phyloP scores from a whole-genome alignment of 2,888 invertebrate species.

The Plebejus argus region DNA sequence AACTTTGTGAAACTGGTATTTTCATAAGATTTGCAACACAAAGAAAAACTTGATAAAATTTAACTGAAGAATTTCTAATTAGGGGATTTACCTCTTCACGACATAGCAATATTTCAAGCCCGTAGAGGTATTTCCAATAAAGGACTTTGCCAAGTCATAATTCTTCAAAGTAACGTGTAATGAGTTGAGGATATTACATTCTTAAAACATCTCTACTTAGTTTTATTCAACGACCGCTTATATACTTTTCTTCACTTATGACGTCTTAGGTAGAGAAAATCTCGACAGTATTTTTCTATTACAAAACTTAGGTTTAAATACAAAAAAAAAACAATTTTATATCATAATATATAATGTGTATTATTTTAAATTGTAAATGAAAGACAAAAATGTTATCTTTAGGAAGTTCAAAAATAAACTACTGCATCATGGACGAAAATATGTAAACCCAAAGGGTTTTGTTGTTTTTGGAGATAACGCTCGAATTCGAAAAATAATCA shows the following conservation, averaged over 20 bases:
- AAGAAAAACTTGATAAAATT: conserved; percentile 79
- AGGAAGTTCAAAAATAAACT: no score
- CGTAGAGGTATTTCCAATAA: conserved; percentile 81
- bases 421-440: no score
- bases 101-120: conserved; percentile 80
- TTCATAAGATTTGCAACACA: conserved; percentile 75
- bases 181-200: conserved; percentile 79
- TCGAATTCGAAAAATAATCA: neutral
- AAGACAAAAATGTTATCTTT: no score
- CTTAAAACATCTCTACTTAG: conserved; percentile 64
- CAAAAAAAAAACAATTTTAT: no score
- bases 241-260: conserved; percentile 32
- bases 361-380: no score
- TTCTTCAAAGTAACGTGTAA: conserved; percentile 80
- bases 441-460: no score
- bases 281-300: neutral
- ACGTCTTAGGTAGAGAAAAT: neutral
- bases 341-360: no score
- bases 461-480: no score
- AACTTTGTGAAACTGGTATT: conserved; percentile 61
- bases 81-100: conserved; percentile 80
- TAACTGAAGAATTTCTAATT: conserved; percentile 79
- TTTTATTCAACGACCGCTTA: conserved; percentile 40
- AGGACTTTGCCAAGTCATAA: conserved; percentile 81
- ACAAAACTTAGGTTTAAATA: neutral